Evolutionary conservation across 1,140 invertebrate species (phyloP).

Genomic region (Solen grandis): DNA sequence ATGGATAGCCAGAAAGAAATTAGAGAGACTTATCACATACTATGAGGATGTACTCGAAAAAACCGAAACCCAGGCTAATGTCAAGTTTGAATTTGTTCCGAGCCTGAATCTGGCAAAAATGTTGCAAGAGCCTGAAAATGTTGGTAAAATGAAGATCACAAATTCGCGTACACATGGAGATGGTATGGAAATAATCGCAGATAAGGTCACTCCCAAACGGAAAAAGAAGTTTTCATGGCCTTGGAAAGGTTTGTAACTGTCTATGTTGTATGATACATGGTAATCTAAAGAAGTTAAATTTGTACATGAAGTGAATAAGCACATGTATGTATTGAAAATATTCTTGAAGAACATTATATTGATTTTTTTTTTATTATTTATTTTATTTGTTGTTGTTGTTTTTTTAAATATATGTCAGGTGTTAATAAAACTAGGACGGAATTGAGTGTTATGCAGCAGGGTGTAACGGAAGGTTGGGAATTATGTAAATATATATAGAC

Average conservation of each 20-base stretch:
- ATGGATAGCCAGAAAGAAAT: slow-evolving; percentile 37
- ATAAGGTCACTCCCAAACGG: background rate
- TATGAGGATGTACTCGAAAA: slow-evolving; percentile 27
- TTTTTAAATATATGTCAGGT: background rate
- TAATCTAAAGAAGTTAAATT: no score
- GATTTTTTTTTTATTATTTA: background rate
- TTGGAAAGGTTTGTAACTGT: slow-evolving; percentile 14
- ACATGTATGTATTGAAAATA: background rate
- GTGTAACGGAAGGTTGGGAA: no score
- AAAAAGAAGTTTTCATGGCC: slow-evolving; percentile 10
- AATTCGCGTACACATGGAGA: slow-evolving; percentile 16
- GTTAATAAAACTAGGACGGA: no score
- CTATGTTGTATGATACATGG: background rate
- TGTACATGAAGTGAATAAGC: no score
- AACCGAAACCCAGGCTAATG: slow-evolving; percentile 19
- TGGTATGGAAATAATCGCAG: background rate
- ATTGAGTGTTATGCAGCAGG: no score
- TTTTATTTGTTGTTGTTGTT: background rate
- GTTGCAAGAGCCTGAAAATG: slow-evolving; percentile 28
- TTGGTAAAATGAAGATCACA: slow-evolving; percentile 33
- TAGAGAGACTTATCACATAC: slow-evolving; percentile 12
- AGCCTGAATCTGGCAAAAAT: slow-evolving; percentile 22
- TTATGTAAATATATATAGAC: no score
- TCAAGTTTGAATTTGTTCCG: slow-evolving; percentile 41
- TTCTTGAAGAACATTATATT: background rate